These are phyloP conservation scores for Rhynchonycteris naso DNA, from an alignment of 2,797 vertebrate genomes.

Conservation along the genomic window DNA sequence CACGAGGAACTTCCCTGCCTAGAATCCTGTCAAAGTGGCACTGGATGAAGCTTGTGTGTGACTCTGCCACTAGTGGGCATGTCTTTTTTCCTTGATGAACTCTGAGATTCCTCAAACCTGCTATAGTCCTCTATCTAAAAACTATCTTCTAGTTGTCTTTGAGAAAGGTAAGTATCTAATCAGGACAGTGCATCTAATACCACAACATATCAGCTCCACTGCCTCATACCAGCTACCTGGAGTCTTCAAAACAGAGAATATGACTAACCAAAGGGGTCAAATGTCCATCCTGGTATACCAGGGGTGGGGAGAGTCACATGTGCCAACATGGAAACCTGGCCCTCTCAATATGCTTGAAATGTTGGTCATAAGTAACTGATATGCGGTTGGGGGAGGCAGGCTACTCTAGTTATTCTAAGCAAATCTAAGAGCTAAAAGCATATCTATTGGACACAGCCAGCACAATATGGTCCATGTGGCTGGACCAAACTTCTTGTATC, in stretches of 20 bases:
- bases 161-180: background rate
- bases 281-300: background rate
- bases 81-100: background rate
- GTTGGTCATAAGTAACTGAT: background rate
- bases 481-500: background rate
- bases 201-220: background rate
- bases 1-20: background rate
- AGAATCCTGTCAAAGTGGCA: background rate
- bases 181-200: background rate
- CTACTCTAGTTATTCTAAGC: background rate
- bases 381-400: background rate
- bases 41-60: background rate
- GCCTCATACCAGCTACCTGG: background rate
- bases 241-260: background rate
- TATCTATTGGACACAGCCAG: background rate
- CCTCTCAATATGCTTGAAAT: background rate
- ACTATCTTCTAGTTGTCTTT: background rate
- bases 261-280: background rate
- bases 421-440: background rate
- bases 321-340: background rate
- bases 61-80: background rate
- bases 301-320: background rate
- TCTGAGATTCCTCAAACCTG: background rate
- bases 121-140: background rate
- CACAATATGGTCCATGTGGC: background rate